Percentiles rank a stretch among this genome's conserved stretches.
Evolutionary conservation across 2,888 invertebrate genomes (phyloP).

Genomic region (Malthinus flaveolus): DNA sequence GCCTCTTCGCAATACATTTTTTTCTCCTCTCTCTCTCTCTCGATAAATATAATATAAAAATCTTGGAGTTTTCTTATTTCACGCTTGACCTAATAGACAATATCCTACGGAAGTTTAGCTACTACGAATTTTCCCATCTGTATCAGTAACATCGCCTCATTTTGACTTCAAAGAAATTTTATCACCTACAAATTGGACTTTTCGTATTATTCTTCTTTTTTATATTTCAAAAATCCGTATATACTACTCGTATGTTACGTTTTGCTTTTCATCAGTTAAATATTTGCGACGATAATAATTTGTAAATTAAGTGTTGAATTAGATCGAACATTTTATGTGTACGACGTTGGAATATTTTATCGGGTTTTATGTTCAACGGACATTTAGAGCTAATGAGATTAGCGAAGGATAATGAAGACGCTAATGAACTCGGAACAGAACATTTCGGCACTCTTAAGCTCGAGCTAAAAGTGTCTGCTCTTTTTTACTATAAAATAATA

Average conservation of each 20-base stretch:
- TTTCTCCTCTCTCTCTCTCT: too few relatives aligned
- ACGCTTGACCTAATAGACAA: conserved; percentile 26
- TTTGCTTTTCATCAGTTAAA: too few relatives aligned
- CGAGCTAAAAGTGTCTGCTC: background rate
- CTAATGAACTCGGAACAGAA: conserved; percentile 4
- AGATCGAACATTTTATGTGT: conserved; percentile 8
- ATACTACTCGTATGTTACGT: background rate
- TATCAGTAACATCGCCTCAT: conserved; percentile 13
- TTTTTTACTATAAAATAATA: too few relatives aligned
- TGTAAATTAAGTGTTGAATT: conserved; percentile 2
- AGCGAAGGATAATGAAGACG: conserved; percentile 6
- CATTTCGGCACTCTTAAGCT: conserved; percentile 3
- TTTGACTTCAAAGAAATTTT: background rate
- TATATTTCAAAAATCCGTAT: background rate
- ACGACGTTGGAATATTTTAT: conserved; percentile 12
- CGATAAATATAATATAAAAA: background rate
- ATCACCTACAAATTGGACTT: background rate
- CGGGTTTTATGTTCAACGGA: conserved; percentile 9
- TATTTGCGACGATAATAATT: background rate
- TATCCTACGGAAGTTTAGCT: conserved; percentile 27
- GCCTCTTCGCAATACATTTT: too few relatives aligned
- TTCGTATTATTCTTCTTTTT: background rate
- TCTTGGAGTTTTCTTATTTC: conserved; percentile 13
- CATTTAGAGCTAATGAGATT: conserved; percentile 9
- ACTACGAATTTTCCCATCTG: conserved; percentile 19